Base-by-base conservation (phyloP, 2,113 vertebrate genomes). In the Chamaea fasciata region DNA sequence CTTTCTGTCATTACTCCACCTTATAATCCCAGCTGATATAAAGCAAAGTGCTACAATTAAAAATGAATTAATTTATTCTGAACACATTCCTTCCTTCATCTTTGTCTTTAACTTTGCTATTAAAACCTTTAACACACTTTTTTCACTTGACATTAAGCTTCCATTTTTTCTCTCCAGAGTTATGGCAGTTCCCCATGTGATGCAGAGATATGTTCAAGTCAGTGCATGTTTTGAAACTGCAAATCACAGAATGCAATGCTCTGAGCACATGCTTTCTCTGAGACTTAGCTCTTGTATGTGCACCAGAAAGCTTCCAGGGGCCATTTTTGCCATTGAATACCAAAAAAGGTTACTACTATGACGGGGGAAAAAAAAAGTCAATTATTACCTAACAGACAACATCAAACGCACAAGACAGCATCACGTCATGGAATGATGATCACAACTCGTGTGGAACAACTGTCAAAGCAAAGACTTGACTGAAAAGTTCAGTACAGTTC, bases 381-480 rank as follows among this genome's bases (percentile, higher is more conserved):
- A 96, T 96, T n/a, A n/a, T n/a, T 93, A 96, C 91, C n/a, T n/a
- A n/a, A 69, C 50, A 93, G 69, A 84, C 75, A 93, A 92, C 47
- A 92, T 75, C 42, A 27, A 95, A 84, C 26, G 49, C 50, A 83
- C 5, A 89, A 73, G 13, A 46, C 35, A 75, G 37, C 70, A 26
- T 90, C 90, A 94, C 33, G 18, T 6, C 74, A 52, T 27, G 35
- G 60, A 91, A 94, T 41, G 41, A 89, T 35, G 13, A 95, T 87
- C 31, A 82, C 8, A 73, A 49, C 41, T 88, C 13, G 76, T 85
- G 39, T 92, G 56, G 39, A 74, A 27, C 96, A 94, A 82, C 33
- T 87, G 78, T 33, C 60, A 91, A 94, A 92, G 76, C 67, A 83
- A 96, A 60, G 56, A 83, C 64, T 69, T 68, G 69, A 35, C 68